A percentile compares a stretch with the other conserved stretches of the same genome.
Conservation (phyloP, 2,888 invertebrate genomes). For the Taphrorychus bicolor region DNA sequence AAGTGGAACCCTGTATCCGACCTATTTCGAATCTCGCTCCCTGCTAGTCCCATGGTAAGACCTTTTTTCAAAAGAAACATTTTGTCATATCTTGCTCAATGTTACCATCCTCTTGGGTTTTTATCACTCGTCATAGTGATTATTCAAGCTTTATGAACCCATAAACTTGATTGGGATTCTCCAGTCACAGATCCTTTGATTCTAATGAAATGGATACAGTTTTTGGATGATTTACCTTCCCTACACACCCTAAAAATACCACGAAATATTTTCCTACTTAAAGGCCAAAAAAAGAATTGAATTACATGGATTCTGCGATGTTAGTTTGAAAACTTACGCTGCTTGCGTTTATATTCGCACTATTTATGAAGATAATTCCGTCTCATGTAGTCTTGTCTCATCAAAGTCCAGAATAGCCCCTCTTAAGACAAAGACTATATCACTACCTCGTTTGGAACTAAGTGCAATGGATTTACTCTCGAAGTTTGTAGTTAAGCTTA, state of each 20-base stretch:
- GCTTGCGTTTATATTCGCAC: conserved; percentile 26
- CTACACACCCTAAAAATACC: neutral
- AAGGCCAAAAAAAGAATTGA: conserved; percentile 14
- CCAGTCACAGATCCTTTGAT: conserved; percentile 9
- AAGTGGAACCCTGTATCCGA: neutral
- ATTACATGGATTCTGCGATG: conserved; percentile 30
- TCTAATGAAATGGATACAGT: neutral
- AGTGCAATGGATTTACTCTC: conserved; percentile 27
- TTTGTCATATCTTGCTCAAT: conserved; percentile 25
- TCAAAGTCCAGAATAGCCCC: neutral
- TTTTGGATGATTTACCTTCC: neutral
- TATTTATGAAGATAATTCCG: conserved; percentile 8
- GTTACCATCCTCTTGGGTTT: conserved; percentile 38
- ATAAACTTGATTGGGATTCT: conserved; percentile 33
- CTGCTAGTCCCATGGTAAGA: neutral
- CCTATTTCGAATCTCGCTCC: neutral
- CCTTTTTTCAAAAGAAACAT: conserved; percentile 12
- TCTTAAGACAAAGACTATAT: conserved; percentile 16
- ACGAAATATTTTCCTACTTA: neutral
- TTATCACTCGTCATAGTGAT: conserved; percentile 34
- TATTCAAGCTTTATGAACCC: conserved; percentile 36
- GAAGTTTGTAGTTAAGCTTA: conserved; percentile 18
- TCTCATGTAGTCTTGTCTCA: conserved; percentile 25
- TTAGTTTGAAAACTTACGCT: conserved; percentile 1
- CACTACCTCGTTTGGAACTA: conserved; percentile 30